Evolutionary conservation across 1,140 invertebrate genomes (phyloP).

Genomic region (Cyclargus thomasi): DNA sequence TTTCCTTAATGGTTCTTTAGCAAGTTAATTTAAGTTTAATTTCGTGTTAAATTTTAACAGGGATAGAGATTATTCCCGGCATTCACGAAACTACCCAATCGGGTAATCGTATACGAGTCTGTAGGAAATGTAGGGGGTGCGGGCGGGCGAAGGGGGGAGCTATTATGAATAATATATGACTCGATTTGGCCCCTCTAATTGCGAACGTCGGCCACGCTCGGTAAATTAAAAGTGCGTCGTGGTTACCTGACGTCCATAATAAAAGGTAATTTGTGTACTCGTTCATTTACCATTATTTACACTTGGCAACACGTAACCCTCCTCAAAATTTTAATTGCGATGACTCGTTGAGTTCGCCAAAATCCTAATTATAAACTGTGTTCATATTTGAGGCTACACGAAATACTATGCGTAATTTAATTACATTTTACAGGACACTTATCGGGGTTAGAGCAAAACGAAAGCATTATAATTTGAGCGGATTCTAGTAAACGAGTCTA

Average conservation of each 20-base stretch:
- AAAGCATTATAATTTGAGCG: not conserved
- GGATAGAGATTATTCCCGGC: too few relatives aligned
- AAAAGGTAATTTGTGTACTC: not conserved
- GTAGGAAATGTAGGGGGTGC: not conserved
- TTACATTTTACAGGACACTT: not conserved
- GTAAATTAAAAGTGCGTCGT: slow-evolving; percentile 4
- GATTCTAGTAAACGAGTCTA: not conserved
- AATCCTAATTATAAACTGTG: not conserved
- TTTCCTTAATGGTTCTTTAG: too few relatives aligned
- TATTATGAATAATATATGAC: slow-evolving; percentile 14
- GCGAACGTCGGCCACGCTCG: not conserved
- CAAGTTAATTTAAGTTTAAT: too few relatives aligned
- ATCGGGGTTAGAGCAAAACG: too few relatives aligned
- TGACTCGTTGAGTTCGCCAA: not conserved
- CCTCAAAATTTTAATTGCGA: not conserved
- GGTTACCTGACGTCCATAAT: not conserved
- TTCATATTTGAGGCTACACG: not conserved
- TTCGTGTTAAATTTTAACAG: too few relatives aligned
- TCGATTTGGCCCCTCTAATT: not conserved
- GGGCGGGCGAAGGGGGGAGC: not conserved
- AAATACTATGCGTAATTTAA: not conserved
- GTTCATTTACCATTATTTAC: not conserved
- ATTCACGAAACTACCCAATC: not conserved
- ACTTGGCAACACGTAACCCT: not conserved
- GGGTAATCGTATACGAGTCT: not conserved